phyloP scores from a whole-genome alignment of 1,140 invertebrate genomes.

The Colletes gigas region DNA sequence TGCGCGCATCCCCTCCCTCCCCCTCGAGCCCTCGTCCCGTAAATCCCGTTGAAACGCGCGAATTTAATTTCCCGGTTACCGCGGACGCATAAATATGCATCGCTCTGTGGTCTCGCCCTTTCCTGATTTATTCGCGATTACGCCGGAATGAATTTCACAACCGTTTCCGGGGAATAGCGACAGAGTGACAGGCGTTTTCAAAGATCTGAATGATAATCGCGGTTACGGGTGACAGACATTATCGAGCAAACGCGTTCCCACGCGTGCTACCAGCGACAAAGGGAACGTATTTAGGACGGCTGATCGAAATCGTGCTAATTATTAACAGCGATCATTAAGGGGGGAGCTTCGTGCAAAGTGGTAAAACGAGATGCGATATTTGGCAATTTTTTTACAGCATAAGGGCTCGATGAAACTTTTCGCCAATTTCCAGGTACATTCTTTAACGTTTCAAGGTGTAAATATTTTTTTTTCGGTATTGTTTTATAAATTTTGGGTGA shows the following conservation, averaged over 20 bases:
- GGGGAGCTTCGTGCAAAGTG: too few relatives aligned
- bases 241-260: not conserved
- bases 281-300: too few relatives aligned
- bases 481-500: too few relatives aligned
- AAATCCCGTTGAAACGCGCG: constrained; percentile 62
- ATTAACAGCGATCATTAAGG: too few relatives aligned
- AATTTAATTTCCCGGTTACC: constrained; percentile 73
- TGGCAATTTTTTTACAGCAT: too few relatives aligned
- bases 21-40: not conserved
- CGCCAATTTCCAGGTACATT: too few relatives aligned
- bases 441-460: too few relatives aligned
- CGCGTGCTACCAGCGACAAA: not conserved
- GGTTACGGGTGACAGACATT: not conserved
- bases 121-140: constrained; percentile 72
- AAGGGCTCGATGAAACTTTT: too few relatives aligned
- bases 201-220: not conserved
- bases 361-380: too few relatives aligned
- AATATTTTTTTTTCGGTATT: too few relatives aligned
- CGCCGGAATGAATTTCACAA: constrained; percentile 55
- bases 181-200: not conserved
- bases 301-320: too few relatives aligned
- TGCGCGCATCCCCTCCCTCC: not conserved
- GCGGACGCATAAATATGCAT: constrained; percentile 72
- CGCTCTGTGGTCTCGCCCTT: constrained; percentile 29
- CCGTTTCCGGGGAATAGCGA: constrained; percentile 27